Evolutionary conservation across 2,113 vertebrate genomes (phyloP).

Genomic region (Tiliqua scincoides): DNA sequence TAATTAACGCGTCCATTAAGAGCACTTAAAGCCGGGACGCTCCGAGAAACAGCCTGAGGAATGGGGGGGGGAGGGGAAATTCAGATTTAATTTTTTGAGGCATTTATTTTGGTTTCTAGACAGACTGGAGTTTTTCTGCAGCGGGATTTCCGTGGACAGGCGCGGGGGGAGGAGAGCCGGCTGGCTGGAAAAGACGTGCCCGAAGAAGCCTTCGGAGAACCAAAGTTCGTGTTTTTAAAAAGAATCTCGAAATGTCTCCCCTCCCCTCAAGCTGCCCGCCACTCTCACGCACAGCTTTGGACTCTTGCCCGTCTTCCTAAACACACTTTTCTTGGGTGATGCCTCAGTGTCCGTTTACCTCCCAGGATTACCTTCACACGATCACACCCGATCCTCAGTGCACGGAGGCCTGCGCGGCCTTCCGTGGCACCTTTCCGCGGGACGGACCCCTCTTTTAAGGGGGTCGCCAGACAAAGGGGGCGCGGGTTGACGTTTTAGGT

Average conservation of each 20-base stretch:
- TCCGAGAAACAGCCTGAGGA: conserved; percentile 53
- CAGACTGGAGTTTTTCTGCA: too few relatives aligned
- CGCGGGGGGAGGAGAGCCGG: too few relatives aligned
- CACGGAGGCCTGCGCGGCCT: too few relatives aligned
- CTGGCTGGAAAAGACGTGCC: too few relatives aligned
- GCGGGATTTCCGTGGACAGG: neutral
- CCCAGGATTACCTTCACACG: neutral
- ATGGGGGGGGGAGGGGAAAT: neutral
- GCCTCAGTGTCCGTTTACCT: too few relatives aligned
- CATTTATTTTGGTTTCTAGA: neutral
- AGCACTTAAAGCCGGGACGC: conserved; percentile 73
- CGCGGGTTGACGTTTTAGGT: too few relatives aligned
- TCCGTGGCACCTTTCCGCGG: too few relatives aligned
- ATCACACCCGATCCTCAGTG: neutral
- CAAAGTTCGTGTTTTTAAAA: neutral
- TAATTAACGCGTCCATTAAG: conserved; percentile 86
- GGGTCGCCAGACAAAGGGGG: too few relatives aligned
- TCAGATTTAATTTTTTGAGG: neutral
- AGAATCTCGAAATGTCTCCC: neutral
- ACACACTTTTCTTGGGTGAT: neutral
- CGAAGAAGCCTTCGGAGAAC: neutral
- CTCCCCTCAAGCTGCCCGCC: too few relatives aligned
- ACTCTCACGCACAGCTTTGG: too few relatives aligned
- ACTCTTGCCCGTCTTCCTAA: too few relatives aligned
- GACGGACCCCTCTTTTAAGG: too few relatives aligned